Conservation (phyloP, 2,797 vertebrate genomes). For the Centropyge bicolor region DNA sequence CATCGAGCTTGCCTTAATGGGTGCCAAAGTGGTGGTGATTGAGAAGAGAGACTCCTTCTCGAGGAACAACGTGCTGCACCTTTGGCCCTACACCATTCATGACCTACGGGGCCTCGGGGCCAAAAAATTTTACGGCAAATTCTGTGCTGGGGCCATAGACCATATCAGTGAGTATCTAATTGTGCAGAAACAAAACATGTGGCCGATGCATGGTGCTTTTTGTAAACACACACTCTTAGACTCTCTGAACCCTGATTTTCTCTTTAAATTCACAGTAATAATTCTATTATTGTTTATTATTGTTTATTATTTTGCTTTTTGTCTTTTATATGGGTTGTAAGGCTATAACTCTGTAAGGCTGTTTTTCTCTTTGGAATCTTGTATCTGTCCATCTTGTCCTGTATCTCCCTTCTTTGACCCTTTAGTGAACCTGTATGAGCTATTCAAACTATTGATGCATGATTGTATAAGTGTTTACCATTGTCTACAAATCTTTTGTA, state of each 20-base stretch:
- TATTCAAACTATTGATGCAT: background rate
- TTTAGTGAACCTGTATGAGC: background rate
- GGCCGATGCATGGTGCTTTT: constrained; percentile 1
- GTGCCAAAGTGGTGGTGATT: constrained; percentile 95
- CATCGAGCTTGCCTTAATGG: constrained; percentile 95
- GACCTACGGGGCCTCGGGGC: constrained; percentile 95
- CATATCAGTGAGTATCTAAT: constrained; percentile 94
- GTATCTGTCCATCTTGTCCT: background rate
- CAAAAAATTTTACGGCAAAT: constrained; percentile 98
- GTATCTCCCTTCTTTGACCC: background rate
- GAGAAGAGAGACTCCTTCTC: constrained; percentile 98
- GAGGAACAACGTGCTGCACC: constrained; percentile 96
- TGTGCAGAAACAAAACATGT: background rate
- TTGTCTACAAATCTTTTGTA: no score
- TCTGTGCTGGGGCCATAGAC: constrained; percentile 97
- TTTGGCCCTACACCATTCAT: constrained; percentile 98
- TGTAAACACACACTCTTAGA: background rate
- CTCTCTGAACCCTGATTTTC: background rate
- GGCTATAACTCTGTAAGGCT: background rate
- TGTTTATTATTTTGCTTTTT: background rate
- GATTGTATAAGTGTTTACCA: no score
- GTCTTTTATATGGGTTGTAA: no score
- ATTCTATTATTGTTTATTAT: no score
- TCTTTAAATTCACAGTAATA: background rate
- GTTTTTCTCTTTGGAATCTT: background rate